These are phyloP conservation scores for Megalurothrips usitatus DNA, from an alignment of 2,888 invertebrate species.

Conservation along the genomic window DNA sequence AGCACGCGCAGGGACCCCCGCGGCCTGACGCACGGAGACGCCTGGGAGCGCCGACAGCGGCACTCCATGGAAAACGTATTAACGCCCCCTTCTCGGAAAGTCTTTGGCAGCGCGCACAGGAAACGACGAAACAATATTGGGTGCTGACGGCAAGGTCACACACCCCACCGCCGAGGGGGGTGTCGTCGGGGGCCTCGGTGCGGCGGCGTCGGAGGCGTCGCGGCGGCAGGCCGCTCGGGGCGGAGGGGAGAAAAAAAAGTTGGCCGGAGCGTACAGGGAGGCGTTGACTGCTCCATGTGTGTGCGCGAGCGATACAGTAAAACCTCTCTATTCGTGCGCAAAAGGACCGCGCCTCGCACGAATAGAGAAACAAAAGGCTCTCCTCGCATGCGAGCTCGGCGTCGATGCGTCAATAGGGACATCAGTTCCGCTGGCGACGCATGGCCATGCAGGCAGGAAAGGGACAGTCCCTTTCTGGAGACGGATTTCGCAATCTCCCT, in stretches of 20 bases:
- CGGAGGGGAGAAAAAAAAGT: constrained; percentile 19
- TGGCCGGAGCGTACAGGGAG: neutral
- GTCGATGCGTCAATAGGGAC: no score
- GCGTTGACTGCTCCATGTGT: constrained; percentile 20
- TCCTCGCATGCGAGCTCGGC: no score
- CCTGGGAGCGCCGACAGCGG: neutral
- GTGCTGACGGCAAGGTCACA: neutral
- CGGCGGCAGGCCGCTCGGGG: neutral
- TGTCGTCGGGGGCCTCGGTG: neutral
- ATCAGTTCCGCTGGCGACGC: no score
- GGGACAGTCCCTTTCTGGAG: no score
- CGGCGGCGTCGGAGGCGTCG: neutral
- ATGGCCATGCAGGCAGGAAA: no score
- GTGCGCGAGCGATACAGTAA: neutral
- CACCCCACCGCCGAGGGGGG: neutral
- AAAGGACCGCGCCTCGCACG: no score
- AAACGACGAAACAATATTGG: constrained; percentile 23
- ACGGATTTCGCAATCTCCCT: no score
- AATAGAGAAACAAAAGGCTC: no score
- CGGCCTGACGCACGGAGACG: no score
- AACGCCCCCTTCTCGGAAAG: neutral
- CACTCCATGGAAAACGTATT: constrained; percentile 19
- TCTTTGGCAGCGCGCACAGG: neutral
- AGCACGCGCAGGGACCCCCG: no score
- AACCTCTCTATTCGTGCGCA: no score